phyloP scores from a whole-genome alignment of 92 coral and sea anemone genomes.

The Galaxea fascicularis region DNA sequence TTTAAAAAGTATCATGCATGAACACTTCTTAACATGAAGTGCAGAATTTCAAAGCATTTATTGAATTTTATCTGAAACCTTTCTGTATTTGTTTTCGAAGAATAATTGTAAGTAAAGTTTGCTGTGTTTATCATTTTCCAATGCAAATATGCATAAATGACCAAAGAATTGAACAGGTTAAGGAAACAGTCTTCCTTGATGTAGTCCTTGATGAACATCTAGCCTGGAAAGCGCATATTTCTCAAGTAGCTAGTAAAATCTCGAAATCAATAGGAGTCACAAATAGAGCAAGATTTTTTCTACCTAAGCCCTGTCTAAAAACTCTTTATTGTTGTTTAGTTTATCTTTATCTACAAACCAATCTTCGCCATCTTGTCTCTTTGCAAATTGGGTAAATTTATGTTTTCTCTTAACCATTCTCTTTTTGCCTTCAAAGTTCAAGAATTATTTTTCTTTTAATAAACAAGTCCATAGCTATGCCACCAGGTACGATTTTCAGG shows the following conservation, averaged over 20 bases:
- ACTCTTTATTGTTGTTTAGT: conserved; percentile 16
- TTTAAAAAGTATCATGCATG: no score
- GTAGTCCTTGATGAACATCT: conserved; percentile 27
- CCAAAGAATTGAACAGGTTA: no score
- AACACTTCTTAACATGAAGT: no score
- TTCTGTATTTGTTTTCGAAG: no score
- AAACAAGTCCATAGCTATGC: conserved; percentile 12
- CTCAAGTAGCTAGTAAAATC: conserved; percentile 17
- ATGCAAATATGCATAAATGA: no score
- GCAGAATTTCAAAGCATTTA: no score
- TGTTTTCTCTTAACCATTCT: conserved; percentile 1
- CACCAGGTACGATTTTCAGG: background rate
- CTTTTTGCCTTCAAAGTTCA: conserved; percentile 14
- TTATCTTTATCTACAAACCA: conserved; percentile 4
- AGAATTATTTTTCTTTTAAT: no score
- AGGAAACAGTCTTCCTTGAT: conserved; percentile 26
- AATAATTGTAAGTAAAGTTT: no score
- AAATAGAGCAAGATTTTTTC: conserved; percentile 20
- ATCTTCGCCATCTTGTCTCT: conserved; percentile 23
- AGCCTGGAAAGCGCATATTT: conserved; percentile 29
- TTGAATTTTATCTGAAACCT: no score
- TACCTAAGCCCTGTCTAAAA: no score
- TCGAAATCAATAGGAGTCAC: conserved; percentile 31
- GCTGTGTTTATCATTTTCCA: no score
- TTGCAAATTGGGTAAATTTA: conserved; percentile 21